Conservation (phyloP, 2,113 vertebrate genomes). For the Neolamprologus tretocephalus region DNA sequence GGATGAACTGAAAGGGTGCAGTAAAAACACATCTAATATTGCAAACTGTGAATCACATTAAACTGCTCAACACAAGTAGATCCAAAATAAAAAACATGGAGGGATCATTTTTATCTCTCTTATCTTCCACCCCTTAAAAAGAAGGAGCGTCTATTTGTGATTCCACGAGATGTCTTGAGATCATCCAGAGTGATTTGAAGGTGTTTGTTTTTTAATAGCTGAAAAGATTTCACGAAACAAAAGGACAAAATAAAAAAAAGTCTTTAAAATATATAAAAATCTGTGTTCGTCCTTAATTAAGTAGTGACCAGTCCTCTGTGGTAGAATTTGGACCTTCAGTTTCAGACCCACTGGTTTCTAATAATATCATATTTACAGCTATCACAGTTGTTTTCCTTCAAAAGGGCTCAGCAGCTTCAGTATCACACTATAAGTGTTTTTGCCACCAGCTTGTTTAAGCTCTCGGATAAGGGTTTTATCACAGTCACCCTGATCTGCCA, state of each 20-base stretch:
- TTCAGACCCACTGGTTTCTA: neutral
- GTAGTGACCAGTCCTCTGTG: neutral
- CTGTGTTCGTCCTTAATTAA: neutral
- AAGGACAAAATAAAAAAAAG: neutral
- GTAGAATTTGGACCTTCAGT: neutral
- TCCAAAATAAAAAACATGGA: neutral
- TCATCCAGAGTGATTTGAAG: neutral
- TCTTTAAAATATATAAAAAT: neutral
- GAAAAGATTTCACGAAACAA: neutral
- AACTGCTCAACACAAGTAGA: neutral
- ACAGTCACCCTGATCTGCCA: slow-evolving; percentile 9
- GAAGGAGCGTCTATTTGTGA: neutral
- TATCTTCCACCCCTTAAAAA: neutral
- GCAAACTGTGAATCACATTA: neutral
- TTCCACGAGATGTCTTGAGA: neutral
- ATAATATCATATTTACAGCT: neutral
- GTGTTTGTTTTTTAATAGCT: neutral
- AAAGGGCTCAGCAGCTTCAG: neutral
- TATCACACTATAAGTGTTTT: neutral
- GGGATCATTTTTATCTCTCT: neutral
- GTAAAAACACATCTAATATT: neutral
- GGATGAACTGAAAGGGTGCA: neutral
- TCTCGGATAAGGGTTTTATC: neutral
- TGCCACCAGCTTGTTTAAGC: neutral
- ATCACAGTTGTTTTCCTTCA: neutral